These are phyloP conservation scores for Brevimyrus niger DNA, from an alignment of 2,113 vertebrate genomes.

Conservation along the genomic window DNA sequence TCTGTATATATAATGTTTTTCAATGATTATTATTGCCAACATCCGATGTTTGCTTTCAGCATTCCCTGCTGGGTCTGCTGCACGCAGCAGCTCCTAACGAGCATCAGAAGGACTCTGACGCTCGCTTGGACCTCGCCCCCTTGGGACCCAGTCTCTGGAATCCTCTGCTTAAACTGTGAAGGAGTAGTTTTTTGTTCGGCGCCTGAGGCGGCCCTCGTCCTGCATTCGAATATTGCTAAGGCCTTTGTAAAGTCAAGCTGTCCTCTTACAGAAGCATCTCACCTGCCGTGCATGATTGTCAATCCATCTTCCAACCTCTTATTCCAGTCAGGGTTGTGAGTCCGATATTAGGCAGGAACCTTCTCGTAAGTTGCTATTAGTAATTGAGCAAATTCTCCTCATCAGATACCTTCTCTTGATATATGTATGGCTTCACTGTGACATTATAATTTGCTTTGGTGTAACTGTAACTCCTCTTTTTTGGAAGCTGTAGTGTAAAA, in stretches of 20 bases:
- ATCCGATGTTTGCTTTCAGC: not conserved
- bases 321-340: not conserved
- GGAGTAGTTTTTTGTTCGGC: not conserved
- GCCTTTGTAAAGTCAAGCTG: not conserved
- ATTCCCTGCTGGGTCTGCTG: not conserved
- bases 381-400: not conserved
- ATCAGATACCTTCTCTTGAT: not conserved
- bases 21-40: not conserved
- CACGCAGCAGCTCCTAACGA: not conserved
- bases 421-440: not conserved
- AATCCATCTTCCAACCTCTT: not conserved
- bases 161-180: not conserved
- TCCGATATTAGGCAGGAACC: not conserved
- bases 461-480: not conserved
- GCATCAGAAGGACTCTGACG: not conserved
- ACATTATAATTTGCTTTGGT: not conserved
- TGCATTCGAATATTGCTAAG: not conserved
- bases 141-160: not conserved
- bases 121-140: not conserved
- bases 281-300: conserved; percentile 3
- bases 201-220: not conserved
- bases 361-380: conserved; percentile 2
- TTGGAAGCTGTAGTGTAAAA: not conserved
- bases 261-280: conserved; percentile 4
- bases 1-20: conserved; percentile 5